These are phyloP conservation scores for Eurytoma californica DNA, from an alignment of 2,888 invertebrate genomes.

Conservation along the genomic window DNA sequence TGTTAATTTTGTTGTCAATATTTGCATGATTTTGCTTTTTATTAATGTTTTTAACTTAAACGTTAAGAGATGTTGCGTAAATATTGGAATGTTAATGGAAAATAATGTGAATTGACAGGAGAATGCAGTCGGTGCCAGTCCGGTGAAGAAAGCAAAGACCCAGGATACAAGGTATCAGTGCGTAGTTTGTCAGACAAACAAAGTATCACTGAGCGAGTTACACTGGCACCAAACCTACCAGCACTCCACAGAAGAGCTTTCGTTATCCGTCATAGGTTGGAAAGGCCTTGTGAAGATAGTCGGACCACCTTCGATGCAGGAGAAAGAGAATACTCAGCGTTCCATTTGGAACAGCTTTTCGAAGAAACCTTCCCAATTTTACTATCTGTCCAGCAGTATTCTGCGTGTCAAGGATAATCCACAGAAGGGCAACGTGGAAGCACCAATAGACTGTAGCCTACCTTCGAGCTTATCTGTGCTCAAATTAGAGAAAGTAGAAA, in stretches of 20 bases:
- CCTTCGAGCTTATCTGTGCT: slow-evolving; percentile 14
- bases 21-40: background rate
- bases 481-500: slow-evolving; percentile 36
- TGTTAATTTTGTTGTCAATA: no score
- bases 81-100: background rate
- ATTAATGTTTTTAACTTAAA: background rate
- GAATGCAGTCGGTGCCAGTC: slow-evolving; percentile 34
- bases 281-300: slow-evolving; percentile 59
- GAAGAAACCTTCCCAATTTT: slow-evolving; percentile 53
- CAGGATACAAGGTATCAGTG: slow-evolving; percentile 61
- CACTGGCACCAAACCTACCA: slow-evolving; percentile 65
- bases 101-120: slow-evolving; percentile 39
- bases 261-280: slow-evolving; percentile 62
- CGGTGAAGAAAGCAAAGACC: slow-evolving; percentile 34
- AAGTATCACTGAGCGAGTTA: slow-evolving; percentile 60
- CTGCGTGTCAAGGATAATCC: slow-evolving; percentile 45
- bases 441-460: slow-evolving; percentile 53
- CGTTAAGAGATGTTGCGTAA: background rate
- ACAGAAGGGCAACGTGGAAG: slow-evolving; percentile 32
- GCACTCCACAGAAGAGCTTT: slow-evolving; percentile 66
- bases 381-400: slow-evolving; percentile 53
- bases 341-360: slow-evolving; percentile 53
- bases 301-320: slow-evolving; percentile 29
- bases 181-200: slow-evolving; percentile 62
- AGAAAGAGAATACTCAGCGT: slow-evolving; percentile 49